phyloP scores from a whole-genome alignment of 2,113 vertebrate species.

The Lophius piscatorius region DNA sequence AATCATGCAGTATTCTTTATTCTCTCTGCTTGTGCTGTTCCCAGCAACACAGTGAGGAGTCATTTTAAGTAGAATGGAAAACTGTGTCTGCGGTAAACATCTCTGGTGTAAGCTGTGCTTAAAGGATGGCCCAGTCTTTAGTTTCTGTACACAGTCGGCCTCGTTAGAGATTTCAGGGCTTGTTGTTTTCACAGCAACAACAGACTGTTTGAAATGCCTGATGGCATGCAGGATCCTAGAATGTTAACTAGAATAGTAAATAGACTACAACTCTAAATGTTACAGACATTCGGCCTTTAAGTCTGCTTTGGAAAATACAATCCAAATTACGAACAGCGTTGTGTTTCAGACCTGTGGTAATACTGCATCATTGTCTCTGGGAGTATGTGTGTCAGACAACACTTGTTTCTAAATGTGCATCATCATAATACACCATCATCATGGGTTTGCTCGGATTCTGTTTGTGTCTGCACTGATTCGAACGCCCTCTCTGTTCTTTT shows the following conservation, averaged over 20 bases:
- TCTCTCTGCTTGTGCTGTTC: slow-evolving; percentile 25
- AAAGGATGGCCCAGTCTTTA: slow-evolving; percentile 32
- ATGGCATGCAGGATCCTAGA: background rate
- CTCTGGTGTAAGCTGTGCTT: slow-evolving; percentile 39
- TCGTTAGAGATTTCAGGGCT: slow-evolving; percentile 30
- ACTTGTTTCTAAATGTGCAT: slow-evolving; percentile 12
- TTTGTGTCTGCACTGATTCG: slow-evolving; percentile 10
- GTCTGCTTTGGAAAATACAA: slow-evolving; percentile 14
- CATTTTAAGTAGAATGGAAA: slow-evolving; percentile 44
- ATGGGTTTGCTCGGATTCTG: slow-evolving; percentile 5
- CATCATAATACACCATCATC: background rate
- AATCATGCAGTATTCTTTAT: slow-evolving; percentile 66
- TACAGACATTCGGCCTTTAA: slow-evolving; percentile 11
- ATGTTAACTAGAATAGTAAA: slow-evolving; percentile 21
- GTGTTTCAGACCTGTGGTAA: slow-evolving; percentile 22
- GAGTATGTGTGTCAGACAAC: slow-evolving; percentile 4
- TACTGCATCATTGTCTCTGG: slow-evolving; percentile 65
- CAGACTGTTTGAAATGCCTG: slow-evolving; percentile 1
- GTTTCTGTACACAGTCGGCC: slow-evolving; percentile 32
- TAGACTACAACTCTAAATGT: slow-evolving; percentile 21
- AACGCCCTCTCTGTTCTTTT: slow-evolving; percentile 7
- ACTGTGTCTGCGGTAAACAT: slow-evolving; percentile 34
- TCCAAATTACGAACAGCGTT: slow-evolving; percentile 16
- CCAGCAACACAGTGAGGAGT: slow-evolving; percentile 21
- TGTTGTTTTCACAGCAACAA: slow-evolving; percentile 20